A percentile compares a stretch with the other conserved stretches of the same genome.
These are phyloP conservation scores for Scytalopus superciliaris DNA, from an alignment of 2,113 vertebrate genomes.

Conservation along the genomic window DNA sequence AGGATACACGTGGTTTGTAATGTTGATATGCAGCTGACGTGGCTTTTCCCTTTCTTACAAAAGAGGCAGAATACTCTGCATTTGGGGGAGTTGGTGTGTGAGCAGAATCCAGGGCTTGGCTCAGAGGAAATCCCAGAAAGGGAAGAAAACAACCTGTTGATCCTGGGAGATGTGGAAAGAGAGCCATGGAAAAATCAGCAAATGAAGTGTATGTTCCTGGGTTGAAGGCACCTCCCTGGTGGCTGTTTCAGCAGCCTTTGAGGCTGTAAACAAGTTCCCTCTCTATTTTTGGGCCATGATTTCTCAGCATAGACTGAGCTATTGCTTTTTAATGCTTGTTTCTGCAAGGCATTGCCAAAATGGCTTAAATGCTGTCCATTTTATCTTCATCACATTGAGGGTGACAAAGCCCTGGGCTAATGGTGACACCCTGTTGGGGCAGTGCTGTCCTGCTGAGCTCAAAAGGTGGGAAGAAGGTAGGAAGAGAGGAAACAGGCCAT, in stretches of 20 bases:
- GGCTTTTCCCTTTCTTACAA: not conserved
- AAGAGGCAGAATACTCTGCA: not conserved
- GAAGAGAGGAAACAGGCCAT: not conserved
- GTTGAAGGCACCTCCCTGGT: not conserved
- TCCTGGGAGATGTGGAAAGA: not conserved
- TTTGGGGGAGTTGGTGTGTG: not conserved
- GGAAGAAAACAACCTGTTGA: not conserved
- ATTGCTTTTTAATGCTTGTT: not conserved
- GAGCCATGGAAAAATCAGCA: not conserved
- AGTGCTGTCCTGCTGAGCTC: not conserved
- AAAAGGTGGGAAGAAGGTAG: not conserved
- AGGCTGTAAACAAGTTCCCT: not conserved
- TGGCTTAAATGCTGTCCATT: not conserved
- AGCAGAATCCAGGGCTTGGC: not conserved
- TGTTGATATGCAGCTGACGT: not conserved
- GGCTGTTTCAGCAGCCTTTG: not conserved
- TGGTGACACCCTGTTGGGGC: not conserved
- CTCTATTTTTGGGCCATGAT: not conserved
- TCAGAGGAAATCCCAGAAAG: not conserved
- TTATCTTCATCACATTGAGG: not conserved
- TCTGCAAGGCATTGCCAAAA: not conserved
- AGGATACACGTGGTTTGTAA: not conserved
- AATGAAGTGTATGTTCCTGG: not conserved
- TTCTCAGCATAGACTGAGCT: not conserved
- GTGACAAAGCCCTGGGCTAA: not conserved